Evolutionary conservation across 2,888 invertebrate genomes (phyloP).

Genomic region (Cerceris rybyensis): DNA sequence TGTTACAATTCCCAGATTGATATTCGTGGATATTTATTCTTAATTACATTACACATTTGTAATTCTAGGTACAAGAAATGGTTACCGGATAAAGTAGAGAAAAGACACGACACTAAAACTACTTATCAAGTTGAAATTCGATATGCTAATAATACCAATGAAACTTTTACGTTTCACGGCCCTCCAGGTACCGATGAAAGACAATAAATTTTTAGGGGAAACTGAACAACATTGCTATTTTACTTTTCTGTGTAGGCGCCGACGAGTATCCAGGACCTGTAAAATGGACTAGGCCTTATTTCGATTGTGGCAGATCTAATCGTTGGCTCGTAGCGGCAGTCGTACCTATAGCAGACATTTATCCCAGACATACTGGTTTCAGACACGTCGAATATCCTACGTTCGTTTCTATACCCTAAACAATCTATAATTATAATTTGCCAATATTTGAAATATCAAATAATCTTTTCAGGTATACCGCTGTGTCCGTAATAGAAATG

Average conservation of each 20-base stretch:
- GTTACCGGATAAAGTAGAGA: slow-evolving; percentile 93
- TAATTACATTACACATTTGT: not conserved
- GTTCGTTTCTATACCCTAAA: slow-evolving; percentile 83
- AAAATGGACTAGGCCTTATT: slow-evolving; percentile 96
- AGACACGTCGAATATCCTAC: slow-evolving; percentile 96
- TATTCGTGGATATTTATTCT: not conserved
- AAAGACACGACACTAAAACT: slow-evolving; percentile 94
- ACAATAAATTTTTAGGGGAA: not conserved
- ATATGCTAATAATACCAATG: slow-evolving; percentile 96
- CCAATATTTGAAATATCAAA: not conserved
- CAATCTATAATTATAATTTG: slow-evolving; percentile 11
- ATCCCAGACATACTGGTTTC: slow-evolving; percentile 95
- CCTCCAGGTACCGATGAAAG: slow-evolving; percentile 86
- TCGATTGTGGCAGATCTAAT: slow-evolving; percentile 97
- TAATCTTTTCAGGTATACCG: slow-evolving; percentile 88
- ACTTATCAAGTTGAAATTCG: slow-evolving; percentile 97
- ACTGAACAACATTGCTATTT: not conserved
- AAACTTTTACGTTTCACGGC: slow-evolving; percentile 97
- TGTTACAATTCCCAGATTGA: not conserved
- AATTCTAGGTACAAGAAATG: slow-evolving; percentile 88
- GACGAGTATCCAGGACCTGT: slow-evolving; percentile 96
- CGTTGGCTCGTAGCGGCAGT: slow-evolving; percentile 98
- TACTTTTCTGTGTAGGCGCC: slow-evolving; percentile 83
- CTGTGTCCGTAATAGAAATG: slow-evolving; percentile 95
- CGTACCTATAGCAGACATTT: slow-evolving; percentile 97